A percentile compares a stretch with the other conserved stretches of the same genome.
Evolutionary conservation across 2,113 vertebrate genomes (phyloP).

Genomic region (Sander lucioperca): DNA sequence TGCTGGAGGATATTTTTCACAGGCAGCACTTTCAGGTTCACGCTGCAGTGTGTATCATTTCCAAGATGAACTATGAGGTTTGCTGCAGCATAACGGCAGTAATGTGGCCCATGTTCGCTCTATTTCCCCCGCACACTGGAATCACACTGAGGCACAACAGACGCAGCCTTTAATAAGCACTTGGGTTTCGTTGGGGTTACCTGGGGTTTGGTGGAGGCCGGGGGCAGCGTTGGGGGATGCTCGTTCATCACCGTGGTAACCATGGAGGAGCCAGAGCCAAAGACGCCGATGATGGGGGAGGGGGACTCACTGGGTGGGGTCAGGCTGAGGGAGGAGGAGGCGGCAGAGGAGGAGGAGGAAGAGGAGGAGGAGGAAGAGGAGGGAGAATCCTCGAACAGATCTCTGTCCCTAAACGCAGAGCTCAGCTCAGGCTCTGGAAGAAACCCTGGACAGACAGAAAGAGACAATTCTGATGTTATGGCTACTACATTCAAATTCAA

Average conservation of each 20-base stretch:
- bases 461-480: neutral
- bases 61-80: slow-evolving; percentile 63
- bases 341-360: slow-evolving; percentile 42
- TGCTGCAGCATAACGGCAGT: slow-evolving; percentile 48
- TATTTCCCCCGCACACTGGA: slow-evolving; percentile 34
- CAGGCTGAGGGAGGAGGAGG: slow-evolving; percentile 61
- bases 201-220: slow-evolving; percentile 89
- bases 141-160: slow-evolving; percentile 62
- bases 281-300: slow-evolving; percentile 70
- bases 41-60: slow-evolving; percentile 39
- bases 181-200: slow-evolving; percentile 76
- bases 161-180: slow-evolving; percentile 63
- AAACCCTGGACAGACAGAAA: slow-evolving; percentile 80
- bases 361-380: slow-evolving; percentile 42
- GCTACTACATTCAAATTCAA: no score
- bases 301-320: slow-evolving; percentile 70
- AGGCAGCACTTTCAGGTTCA: slow-evolving; percentile 32
- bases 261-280: slow-evolving; percentile 77
- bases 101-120: slow-evolving; percentile 61
- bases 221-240: slow-evolving; percentile 87
- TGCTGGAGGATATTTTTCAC: slow-evolving; percentile 49
- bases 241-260: slow-evolving; percentile 87
- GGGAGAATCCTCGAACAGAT: slow-evolving; percentile 61
- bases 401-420: slow-evolving; percentile 83
- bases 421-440: slow-evolving; percentile 81